These are phyloP conservation scores for Troides helena DNA, from an alignment of 2,888 invertebrate species.

Conservation along the genomic window DNA sequence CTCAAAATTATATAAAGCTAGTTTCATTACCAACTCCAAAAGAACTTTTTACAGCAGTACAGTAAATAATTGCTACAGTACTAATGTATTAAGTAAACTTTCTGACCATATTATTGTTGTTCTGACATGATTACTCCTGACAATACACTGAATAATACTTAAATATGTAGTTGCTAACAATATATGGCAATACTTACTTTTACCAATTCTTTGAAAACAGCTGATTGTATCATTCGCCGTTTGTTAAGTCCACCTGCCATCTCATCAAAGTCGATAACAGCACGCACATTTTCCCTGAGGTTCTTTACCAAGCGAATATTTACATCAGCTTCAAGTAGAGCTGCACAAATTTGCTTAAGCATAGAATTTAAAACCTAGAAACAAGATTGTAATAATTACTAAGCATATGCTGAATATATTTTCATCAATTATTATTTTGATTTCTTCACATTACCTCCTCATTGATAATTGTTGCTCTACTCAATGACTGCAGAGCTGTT, in stretches of 20 bases:
- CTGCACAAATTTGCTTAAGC: slow-evolving; percentile 99
- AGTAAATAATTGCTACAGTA: no score
- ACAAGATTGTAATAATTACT: neutral
- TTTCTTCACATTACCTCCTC: slow-evolving; percentile 87
- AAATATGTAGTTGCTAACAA: neutral
- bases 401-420: neutral
- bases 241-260: slow-evolving; percentile 99
- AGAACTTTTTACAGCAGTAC: no score
- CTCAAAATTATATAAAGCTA: no score
- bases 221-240: slow-evolving; percentile 98
- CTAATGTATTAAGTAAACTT: no score
- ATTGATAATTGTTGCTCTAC: slow-evolving; percentile 98
- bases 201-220: slow-evolving; percentile 98
- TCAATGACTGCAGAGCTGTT: slow-evolving; percentile 97
- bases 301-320: slow-evolving; percentile 97
- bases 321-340: slow-evolving; percentile 97
- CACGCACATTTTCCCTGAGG: slow-evolving; percentile 97
- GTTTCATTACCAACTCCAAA: no score
- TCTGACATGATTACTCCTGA: neutral
- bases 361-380: slow-evolving; percentile 96
- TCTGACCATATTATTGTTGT: no score
- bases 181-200: slow-evolving; percentile 81
- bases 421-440: neutral
- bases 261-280: slow-evolving; percentile 99
- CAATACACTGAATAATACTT: neutral